Conservation (phyloP, 2,113 vertebrate species). For the Tetrao urogallus region DNA sequence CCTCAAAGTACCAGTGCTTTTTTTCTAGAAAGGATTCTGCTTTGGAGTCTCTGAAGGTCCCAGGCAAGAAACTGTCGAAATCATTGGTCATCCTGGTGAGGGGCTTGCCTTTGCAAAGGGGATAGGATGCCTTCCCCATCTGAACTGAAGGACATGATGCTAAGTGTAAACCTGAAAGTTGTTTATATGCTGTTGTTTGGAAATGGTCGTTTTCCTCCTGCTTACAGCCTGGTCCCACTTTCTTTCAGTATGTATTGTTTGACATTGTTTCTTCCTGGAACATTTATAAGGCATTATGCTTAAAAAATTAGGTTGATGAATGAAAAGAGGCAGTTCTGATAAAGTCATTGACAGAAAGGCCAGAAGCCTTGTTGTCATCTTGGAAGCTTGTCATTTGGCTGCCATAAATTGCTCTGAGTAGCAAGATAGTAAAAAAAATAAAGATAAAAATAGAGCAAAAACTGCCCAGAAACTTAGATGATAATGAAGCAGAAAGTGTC, state of each 20-base stretch:
- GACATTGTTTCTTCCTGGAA: slow-evolving; percentile 9
- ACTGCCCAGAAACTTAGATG: not conserved
- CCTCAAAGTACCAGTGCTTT: not conserved
- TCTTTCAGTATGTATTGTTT: not conserved
- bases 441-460: not conserved
- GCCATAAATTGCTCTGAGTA: not conserved
- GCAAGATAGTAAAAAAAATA: not conserved
- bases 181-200: not conserved
- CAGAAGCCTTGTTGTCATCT: not conserved
- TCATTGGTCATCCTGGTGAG: not conserved
- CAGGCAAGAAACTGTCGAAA: not conserved
- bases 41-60: not conserved
- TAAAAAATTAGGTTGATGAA: slow-evolving; percentile 33
- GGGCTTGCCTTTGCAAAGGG: not conserved
- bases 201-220: not conserved
- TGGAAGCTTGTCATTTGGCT: slow-evolving; percentile 9
- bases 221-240: not conserved
- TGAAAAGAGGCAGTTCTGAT: slow-evolving; percentile 17
- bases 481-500: not conserved
- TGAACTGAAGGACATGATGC: not conserved
- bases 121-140: not conserved
- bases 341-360: slow-evolving; percentile 14
- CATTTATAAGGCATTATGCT: slow-evolving; percentile 6
- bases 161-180: not conserved
- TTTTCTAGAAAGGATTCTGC: not conserved